Percentiles rank a stretch among this genome's conserved stretches.
phyloP scores from a whole-genome alignment of 2,113 vertebrate species.

The Pangasianodon gigas region DNA sequence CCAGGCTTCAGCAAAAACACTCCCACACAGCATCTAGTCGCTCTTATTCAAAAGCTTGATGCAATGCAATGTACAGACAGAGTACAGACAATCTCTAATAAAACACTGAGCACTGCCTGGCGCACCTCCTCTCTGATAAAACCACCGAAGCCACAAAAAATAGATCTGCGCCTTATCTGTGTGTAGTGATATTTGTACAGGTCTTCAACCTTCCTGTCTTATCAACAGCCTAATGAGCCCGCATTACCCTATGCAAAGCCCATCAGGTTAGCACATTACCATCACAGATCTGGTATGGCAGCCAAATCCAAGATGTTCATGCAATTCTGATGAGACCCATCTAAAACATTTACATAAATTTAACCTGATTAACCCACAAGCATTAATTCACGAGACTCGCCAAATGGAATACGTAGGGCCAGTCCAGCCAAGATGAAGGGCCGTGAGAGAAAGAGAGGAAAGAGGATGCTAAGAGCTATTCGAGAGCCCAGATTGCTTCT shows the following conservation, averaged over 20 bases:
- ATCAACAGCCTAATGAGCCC: conserved; percentile 40
- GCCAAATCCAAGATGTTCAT: conserved; percentile 44
- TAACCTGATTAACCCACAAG: conserved; percentile 52
- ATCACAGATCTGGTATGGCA: conserved; percentile 40
- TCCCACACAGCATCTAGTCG: background rate
- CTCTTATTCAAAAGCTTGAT: background rate
- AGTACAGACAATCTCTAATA: background rate
- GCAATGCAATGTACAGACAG: background rate
- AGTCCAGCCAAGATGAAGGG: conserved; percentile 2
- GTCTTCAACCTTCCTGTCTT: background rate
- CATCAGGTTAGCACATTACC: conserved; percentile 42
- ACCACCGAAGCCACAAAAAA: background rate
- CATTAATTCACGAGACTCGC: conserved; percentile 50
- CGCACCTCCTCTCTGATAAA: conserved; percentile 3
- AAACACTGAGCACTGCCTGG: conserved; percentile 1
- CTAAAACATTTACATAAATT: conserved; percentile 54
- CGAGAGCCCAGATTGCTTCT: background rate
- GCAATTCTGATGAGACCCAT: conserved; percentile 52
- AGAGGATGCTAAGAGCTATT: background rate
- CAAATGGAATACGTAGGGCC: conserved; percentile 6
- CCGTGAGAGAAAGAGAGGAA: too few species aligned
- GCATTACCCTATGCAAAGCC: conserved; percentile 34
- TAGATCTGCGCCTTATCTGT: background rate
- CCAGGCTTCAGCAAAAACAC: background rate
- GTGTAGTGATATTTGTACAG: background rate